Percentiles rank a stretch among this genome's conserved stretches.
phyloP scores from a whole-genome alignment of 2,797 vertebrate genomes.

The Gephyroberyx darwinii region DNA sequence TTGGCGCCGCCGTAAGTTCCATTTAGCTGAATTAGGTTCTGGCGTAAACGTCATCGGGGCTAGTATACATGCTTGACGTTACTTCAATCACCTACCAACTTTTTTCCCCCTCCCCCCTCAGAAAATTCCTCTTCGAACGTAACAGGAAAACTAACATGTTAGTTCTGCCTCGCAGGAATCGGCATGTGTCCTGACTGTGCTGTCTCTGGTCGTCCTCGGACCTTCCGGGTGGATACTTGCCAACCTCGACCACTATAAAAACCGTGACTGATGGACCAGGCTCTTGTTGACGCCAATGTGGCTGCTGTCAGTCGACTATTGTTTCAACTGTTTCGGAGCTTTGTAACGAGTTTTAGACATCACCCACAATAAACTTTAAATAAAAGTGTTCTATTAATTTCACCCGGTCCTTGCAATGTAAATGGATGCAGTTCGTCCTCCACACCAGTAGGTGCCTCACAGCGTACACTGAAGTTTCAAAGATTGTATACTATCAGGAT shows the following conservation, averaged over 20 bases:
- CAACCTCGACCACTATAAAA: conserved; percentile 50
- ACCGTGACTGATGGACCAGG: conserved; percentile 16
- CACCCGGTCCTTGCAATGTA: too few relatives aligned
- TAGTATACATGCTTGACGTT: too few relatives aligned
- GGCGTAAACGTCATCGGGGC: too few relatives aligned
- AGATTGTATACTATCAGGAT: too few relatives aligned
- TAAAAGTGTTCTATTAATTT: too few relatives aligned
- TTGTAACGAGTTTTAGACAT: background rate
- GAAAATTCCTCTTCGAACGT: too few relatives aligned
- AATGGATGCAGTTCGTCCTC: background rate
- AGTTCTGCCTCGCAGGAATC: conserved; percentile 46
- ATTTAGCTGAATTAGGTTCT: background rate
- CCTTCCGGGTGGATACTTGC: conserved; percentile 71
- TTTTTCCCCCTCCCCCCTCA: background rate
- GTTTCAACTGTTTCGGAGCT: background rate
- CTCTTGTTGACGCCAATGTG: background rate
- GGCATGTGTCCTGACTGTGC: conserved; percentile 40
- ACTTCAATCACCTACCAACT: too few relatives aligned
- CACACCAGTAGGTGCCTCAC: conserved; percentile 26
- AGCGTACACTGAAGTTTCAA: too few relatives aligned
- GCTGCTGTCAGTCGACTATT: too few relatives aligned
- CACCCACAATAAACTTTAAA: conserved; percentile 28
- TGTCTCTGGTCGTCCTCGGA: conserved; percentile 49
- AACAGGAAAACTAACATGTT: background rate
- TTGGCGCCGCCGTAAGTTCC: conserved; percentile 43